Conservation (phyloP, 1,140 invertebrate species). For the Drosophila murphyi region DNA sequence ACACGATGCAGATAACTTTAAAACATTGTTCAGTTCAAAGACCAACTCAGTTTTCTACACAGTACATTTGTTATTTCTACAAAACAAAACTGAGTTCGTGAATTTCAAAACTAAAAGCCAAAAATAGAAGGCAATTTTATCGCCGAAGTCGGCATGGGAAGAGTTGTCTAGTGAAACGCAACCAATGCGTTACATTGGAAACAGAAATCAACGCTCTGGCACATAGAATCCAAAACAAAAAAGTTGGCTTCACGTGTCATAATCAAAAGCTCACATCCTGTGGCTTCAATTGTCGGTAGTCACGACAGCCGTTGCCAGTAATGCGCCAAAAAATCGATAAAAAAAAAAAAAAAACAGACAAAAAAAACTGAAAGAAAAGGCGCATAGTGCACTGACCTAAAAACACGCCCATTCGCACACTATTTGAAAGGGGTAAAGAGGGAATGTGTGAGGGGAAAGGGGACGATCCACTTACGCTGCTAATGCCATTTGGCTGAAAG, state of each 20-base stretch:
- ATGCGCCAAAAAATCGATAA: slow-evolving; percentile 62
- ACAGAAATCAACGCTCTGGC: neutral
- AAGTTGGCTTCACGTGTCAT: slow-evolving; percentile 62
- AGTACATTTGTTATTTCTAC: too few relatives aligned
- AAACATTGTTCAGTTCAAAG: too few relatives aligned
- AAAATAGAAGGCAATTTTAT: too few relatives aligned
- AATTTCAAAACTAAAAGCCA: too few relatives aligned
- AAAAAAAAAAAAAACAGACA: slow-evolving; percentile 15
- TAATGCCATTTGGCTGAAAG: slow-evolving; percentile 80
- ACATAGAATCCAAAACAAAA: slow-evolving; percentile 17
- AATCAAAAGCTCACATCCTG: slow-evolving; percentile 79
- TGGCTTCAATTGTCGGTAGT: slow-evolving; percentile 63
- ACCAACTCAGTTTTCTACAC: too few relatives aligned
- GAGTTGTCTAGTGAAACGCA: too few relatives aligned
- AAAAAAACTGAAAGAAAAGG: slow-evolving; percentile 32
- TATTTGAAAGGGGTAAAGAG: neutral
- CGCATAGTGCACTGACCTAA: slow-evolving; percentile 73
- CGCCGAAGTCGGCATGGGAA: too few relatives aligned
- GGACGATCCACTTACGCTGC: slow-evolving; percentile 70
- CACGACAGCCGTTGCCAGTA: slow-evolving; percentile 49
- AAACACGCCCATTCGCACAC: slow-evolving; percentile 42
- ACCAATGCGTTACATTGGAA: too few relatives aligned
- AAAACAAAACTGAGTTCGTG: too few relatives aligned
- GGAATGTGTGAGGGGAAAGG: neutral
- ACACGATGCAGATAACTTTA: neutral